Evolutionary conservation across 2,888 invertebrate genomes (phyloP), one percentile per base, ranked within the genome.

Genomic region (Epirrhoe alternata): DNA sequence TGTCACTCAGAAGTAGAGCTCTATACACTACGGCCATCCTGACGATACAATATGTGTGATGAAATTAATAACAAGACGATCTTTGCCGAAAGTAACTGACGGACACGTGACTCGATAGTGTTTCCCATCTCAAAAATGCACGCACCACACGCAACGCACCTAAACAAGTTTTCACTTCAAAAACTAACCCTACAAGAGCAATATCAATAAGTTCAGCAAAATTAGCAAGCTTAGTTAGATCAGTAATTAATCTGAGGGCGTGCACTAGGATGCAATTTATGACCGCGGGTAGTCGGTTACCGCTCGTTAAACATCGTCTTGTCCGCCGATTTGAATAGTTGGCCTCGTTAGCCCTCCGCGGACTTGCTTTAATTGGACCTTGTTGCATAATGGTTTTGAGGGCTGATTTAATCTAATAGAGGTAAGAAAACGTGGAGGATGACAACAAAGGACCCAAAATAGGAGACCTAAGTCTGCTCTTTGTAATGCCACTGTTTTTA

Each of bases 261-360:
- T 60, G 59, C 64, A 54, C 54, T 54, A 17, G 59, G 59, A 50
- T 64, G 64, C 64, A 54, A 60, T 64, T 55, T 60, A 61, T 33
- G n/a, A 60, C n/a, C 60, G 55, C 45, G 60, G 52, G 24, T 56
- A 56, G 50, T 56, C 16, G 64, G 60, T 51, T 50, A 60, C 60
- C 56, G 65, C 60, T 65, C 65, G 65, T 61, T 65, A 60, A 60
- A 51, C 56, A 60, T 42, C 64, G 47, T 30, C 64, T 56, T 61
- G 65, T 65, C 60, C 51, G 61, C 45, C 31, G 24, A 65, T 65
- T 60, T 65, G 60, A 65, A 65, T 65, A 61, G 65, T 65, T 55
- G 55, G 50, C 60, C 45, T 65, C 65, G 55, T 60, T 65, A 65
- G 58, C 55, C 17, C 12, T 38, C 4, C 31, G 16, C 50, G 52